These are phyloP conservation scores for Hemichromis elongatus DNA, from an alignment of 2,113 vertebrate species.

Conservation along the genomic window DNA sequence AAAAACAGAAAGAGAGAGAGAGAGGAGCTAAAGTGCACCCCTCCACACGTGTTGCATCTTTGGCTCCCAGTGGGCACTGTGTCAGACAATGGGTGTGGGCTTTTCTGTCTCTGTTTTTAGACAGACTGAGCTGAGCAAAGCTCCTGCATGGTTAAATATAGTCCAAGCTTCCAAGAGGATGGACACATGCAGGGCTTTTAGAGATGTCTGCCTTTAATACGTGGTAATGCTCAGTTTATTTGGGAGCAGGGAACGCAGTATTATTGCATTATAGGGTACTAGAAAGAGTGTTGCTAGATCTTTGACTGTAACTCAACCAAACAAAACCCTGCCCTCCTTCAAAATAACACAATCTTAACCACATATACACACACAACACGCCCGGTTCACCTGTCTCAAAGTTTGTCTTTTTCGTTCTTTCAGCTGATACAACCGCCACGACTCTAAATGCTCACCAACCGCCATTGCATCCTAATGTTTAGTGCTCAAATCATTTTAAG, in stretches of 20 bases:
- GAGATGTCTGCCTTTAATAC: constrained; percentile 59
- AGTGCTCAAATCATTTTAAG: not conserved
- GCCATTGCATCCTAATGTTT: not conserved
- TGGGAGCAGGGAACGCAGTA: constrained; percentile 44
- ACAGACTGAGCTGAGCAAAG: constrained; percentile 42
- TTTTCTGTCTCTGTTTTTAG: constrained; percentile 67
- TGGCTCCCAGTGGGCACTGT: constrained; percentile 21
- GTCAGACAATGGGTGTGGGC: constrained; percentile 51
- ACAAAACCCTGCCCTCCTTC: not conserved
- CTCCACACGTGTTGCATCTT: constrained; percentile 25
- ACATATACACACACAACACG: not conserved
- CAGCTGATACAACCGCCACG: not conserved
- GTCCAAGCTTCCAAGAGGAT: constrained; percentile 25
- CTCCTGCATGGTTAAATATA: constrained; percentile 61
- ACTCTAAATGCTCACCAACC: constrained; percentile 19
- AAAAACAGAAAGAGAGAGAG: not conserved
- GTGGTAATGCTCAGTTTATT: constrained; percentile 68
- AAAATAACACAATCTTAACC: not conserved
- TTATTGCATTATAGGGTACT: constrained; percentile 60
- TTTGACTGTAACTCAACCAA: constrained; percentile 1
- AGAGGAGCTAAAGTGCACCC: not conserved
- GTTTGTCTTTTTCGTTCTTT: not conserved
- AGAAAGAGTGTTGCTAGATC: constrained; percentile 43
- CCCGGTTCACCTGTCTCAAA: constrained; percentile 34
- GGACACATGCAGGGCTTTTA: constrained; percentile 35